Conservation (phyloP, 2,888 invertebrate genomes). For the Dichetophora obliterata region DNA sequence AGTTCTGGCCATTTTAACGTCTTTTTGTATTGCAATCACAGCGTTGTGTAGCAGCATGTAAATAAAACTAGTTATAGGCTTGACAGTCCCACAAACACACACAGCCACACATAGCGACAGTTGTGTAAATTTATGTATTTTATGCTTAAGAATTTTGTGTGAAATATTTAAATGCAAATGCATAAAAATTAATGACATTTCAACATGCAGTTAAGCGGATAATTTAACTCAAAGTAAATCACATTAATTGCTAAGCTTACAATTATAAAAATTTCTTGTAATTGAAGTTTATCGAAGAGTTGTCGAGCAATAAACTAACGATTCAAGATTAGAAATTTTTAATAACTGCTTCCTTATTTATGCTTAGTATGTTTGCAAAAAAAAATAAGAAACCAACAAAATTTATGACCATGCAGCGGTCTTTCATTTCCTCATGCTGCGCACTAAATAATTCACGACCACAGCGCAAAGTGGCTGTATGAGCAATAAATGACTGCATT, state of each 20-base stretch:
- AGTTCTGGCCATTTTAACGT: too few species aligned
- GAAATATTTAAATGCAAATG: too few species aligned
- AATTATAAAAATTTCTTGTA: too few species aligned
- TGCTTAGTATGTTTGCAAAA: not conserved
- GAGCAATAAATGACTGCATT: too few species aligned
- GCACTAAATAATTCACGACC: not conserved
- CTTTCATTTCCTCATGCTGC: conserved; percentile 20
- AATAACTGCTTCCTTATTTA: not conserved
- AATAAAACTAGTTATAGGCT: too few species aligned
- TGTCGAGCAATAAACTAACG: too few species aligned
- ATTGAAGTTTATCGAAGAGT: too few species aligned
- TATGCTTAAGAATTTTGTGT: conserved; percentile 33
- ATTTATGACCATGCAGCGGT: not conserved
- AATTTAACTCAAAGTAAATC: too few species aligned
- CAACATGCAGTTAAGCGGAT: too few species aligned
- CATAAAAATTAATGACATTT: not conserved
- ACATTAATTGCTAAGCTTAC: too few species aligned
- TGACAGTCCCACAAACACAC: not conserved
- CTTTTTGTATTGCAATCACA: not conserved
- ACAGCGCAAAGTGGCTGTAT: not conserved
- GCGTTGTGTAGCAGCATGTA: not conserved
- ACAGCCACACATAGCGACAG: not conserved
- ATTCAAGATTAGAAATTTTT: not conserved
- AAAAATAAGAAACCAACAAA: too few species aligned
- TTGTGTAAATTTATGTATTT: conserved; percentile 21